phyloP scores from a whole-genome alignment of 1,140 invertebrate species.

The Drosophila repletoides region DNA sequence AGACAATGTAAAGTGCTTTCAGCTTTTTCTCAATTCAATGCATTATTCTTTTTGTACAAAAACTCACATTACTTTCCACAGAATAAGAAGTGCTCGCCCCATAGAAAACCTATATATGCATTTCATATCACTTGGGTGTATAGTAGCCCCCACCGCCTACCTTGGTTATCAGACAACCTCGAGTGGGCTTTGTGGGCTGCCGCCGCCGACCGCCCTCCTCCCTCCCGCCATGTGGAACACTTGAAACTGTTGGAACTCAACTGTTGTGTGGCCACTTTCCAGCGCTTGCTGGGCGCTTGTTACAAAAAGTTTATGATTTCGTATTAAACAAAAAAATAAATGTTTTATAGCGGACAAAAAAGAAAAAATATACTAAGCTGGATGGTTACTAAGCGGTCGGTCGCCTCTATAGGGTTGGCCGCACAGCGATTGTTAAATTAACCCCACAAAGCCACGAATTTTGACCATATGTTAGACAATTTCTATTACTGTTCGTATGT shows the following conservation, averaged over 20 bases:
- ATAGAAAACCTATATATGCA: slow-evolving; percentile 2
- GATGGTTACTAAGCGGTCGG: slow-evolving; percentile 14
- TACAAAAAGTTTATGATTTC: slow-evolving; percentile 78
- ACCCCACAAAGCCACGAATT: slow-evolving; percentile 6
- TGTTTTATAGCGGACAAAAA: slow-evolving; percentile 60
- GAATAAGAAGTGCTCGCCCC: neutral
- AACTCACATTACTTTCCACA: slow-evolving; percentile 1
- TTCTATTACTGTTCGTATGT: too few species aligned
- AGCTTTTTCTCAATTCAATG: neutral
- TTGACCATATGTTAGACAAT: neutral
- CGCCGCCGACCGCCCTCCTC: neutral
- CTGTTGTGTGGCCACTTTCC: slow-evolving; percentile 59
- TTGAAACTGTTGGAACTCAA: slow-evolving; percentile 28
- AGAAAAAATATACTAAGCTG: slow-evolving; percentile 53
- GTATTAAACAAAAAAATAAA: slow-evolving; percentile 77
- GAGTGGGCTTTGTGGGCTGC: slow-evolving; percentile 3
- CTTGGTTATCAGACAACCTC: slow-evolving; percentile 51
- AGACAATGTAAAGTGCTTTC: neutral
- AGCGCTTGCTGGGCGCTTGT: slow-evolving; percentile 72
- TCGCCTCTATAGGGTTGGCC: neutral
- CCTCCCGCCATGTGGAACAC: neutral
- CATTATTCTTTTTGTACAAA: neutral
- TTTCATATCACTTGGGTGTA: neutral
- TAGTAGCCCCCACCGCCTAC: too few species aligned
- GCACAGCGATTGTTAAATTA: slow-evolving; percentile 23